These are phyloP conservation scores for Pomacea maculata DNA, from an alignment of 1,140 invertebrate genomes.

Conservation along the genomic window DNA sequence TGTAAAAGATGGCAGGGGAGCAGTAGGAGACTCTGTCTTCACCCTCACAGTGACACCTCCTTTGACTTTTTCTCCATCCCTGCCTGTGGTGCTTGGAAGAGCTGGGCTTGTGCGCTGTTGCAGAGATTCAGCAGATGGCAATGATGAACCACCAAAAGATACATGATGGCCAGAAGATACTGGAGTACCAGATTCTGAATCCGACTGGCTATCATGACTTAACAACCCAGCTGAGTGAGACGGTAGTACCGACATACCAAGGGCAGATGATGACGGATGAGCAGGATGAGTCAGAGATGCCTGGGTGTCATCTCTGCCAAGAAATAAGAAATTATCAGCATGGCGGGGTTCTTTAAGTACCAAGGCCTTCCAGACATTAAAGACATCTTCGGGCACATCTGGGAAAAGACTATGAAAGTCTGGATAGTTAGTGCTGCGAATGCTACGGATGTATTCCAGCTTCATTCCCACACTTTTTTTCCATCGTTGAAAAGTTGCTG, in stretches of 20 bases:
- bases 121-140: too few relatives aligned
- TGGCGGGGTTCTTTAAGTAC: not conserved
- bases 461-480: constrained; percentile 17
- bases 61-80: too few relatives aligned
- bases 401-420: constrained; percentile 26
- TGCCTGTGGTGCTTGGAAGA: too few relatives aligned
- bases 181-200: too few relatives aligned
- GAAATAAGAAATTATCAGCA: constrained; percentile 11
- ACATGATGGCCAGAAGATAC: too few relatives aligned
- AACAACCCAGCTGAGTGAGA: too few relatives aligned
- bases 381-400: constrained; percentile 28
- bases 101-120: too few relatives aligned
- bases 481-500: constrained; percentile 16
- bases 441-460: constrained; percentile 22
- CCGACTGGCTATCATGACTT: too few relatives aligned
- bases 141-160: too few relatives aligned
- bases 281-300: constrained; percentile 1
- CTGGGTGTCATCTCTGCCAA: not conserved
- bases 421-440: constrained; percentile 12
- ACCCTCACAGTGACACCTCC: not conserved
- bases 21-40: constrained; percentile 8
- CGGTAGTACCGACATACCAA: too few relatives aligned
- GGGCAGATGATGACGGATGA: not conserved
- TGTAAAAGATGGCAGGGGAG: constrained; percentile 19
- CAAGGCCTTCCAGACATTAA: constrained; percentile 20